Evolutionary conservation across 1,140 invertebrate genomes (phyloP).

Genomic region (Coenobita brevimanus): DNA sequence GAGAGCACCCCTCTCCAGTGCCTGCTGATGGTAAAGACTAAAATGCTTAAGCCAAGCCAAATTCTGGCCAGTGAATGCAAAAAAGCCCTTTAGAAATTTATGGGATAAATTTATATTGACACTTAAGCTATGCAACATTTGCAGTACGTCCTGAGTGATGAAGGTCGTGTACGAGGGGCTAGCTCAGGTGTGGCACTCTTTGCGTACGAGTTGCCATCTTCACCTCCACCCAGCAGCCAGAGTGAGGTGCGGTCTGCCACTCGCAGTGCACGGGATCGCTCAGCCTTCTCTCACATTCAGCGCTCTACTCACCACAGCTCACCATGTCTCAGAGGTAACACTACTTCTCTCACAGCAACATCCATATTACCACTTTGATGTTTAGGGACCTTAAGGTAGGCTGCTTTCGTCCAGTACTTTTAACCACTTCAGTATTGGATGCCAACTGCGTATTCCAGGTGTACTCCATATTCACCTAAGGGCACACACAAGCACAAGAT

Average conservation of each 20-base stretch:
- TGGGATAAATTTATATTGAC: no score
- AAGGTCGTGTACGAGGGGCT: conserved; percentile 37
- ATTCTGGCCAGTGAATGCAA: no score
- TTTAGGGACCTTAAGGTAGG: neutral
- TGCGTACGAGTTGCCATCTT: conserved; percentile 76
- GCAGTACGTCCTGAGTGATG: conserved; percentile 62
- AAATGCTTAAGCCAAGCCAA: no score
- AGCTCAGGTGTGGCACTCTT: conserved; percentile 73
- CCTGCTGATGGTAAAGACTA: no score
- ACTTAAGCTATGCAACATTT: no score
- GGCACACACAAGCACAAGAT: no score
- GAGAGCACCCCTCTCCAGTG: no score
- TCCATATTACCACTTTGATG: no score
- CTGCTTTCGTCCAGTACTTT: neutral
- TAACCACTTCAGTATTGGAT: neutral
- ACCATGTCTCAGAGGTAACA: conserved; percentile 53
- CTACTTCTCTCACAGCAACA: no score
- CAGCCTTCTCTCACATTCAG: conserved; percentile 75
- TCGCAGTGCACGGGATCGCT: conserved; percentile 70
- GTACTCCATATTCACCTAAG: no score
- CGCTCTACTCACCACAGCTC: conserved; percentile 71
- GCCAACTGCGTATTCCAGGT: no score
- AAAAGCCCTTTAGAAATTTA: no score
- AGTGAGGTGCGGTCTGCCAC: conserved; percentile 52
- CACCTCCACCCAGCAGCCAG: conserved; percentile 29